Evolutionary conservation across 2,797 vertebrate genomes (phyloP), one percentile per base, ranked within the genome.

Genomic region (Novumbra hubbsi): DNA sequence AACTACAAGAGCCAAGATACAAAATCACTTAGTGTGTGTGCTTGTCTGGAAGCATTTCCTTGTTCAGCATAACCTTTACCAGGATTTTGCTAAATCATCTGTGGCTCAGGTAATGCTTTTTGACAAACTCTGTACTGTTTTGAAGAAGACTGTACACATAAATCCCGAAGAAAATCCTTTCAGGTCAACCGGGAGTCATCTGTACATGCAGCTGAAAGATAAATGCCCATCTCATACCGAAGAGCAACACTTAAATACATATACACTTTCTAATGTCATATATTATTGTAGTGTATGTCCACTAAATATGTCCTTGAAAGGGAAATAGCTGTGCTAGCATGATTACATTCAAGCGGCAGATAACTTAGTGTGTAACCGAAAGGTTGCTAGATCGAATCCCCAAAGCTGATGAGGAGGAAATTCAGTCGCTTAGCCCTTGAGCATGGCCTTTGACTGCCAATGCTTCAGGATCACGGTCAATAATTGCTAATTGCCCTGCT

Each of bases 181-280:
- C 80, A 78, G 80, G 81, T 85, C 81, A 85, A 71, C 55, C 74
- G 72, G 74, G 70, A 77, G 81, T 82, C 82, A 83, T 71, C 72
- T 65, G 64, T 38, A 38, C 41, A 21, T 55, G 15, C 70, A 76
- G 60, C 71, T 68, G 62, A 21, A 70, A 63, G 68, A 71, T 57
- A 16, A 57, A 38, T 50, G 24, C 57, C 24, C 52, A 55, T 55
- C 7, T 55, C 52, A 66, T 5, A 66, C 64, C 4, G 21, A 16
- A 17, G 17, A 19, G n/a, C 52, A 21, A 9, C 52, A 8, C 19
- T 55, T 55, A 55, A 55, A 19, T 55, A 55, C 52, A 55, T 55
- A 55, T 21, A 55, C 8, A n/a, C 52, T 55, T 19, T 55, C 8
- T 7, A 55, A n/a, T 5, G 9, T 55, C 7, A n/a, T 21, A 17